phyloP scores from a whole-genome alignment of 2,888 invertebrate species.

The Rhynchonema sp. region DNA sequence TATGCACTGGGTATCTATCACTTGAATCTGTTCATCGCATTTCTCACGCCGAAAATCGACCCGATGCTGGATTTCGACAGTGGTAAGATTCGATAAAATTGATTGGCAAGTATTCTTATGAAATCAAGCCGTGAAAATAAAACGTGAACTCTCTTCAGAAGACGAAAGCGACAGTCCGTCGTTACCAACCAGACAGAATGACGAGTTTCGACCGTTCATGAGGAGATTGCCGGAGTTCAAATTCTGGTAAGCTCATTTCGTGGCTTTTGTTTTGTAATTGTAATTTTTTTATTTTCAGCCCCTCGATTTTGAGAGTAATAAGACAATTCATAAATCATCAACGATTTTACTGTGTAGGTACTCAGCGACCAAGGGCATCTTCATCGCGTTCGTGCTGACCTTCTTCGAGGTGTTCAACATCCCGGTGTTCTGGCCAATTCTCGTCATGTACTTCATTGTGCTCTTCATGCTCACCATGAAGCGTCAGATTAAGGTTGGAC shows the following conservation, averaged over 20 bases:
- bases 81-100: constrained; percentile 43
- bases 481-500: constrained; percentile 82
- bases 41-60: constrained; percentile 97
- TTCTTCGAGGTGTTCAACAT: constrained; percentile 94
- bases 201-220: constrained; percentile 97
- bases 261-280: too few relatives aligned
- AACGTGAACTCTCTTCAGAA: constrained; percentile 1
- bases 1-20: constrained; percentile 98
- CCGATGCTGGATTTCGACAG: constrained; percentile 74
- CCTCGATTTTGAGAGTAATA: too few relatives aligned
- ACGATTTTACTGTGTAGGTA: constrained; percentile 36
- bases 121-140: not conserved
- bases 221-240: constrained; percentile 90
- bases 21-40: constrained; percentile 96
- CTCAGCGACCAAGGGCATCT: constrained; percentile 77
- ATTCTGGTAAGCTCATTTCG: constrained; percentile 54
- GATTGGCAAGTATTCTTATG: not conserved
- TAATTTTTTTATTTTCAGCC: too few relatives aligned
- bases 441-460: constrained; percentile 98
- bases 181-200: constrained; percentile 76
- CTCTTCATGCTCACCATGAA: constrained; percentile 98
- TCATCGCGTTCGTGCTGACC: constrained; percentile 72
- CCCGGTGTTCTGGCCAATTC: constrained; percentile 99
- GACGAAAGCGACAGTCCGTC: constrained; percentile 49
- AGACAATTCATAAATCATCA: not conserved